These are phyloP conservation scores for Drosophila mulleri DNA, from an alignment of 2,888 invertebrate species.

Conservation along the genomic window DNA sequence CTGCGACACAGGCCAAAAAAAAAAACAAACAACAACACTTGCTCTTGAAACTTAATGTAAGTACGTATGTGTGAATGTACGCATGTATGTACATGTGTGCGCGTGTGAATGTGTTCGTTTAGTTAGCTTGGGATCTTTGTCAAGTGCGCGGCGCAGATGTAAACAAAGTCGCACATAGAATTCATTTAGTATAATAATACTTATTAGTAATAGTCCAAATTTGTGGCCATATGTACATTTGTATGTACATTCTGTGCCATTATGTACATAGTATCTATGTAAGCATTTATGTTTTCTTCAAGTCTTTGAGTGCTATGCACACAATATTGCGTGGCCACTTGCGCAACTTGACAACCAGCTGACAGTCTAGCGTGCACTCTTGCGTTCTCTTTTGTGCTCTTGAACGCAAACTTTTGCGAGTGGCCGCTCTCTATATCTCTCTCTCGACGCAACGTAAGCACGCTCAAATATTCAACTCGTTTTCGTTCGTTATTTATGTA, in stretches of 20 bases:
- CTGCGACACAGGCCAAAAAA: slow-evolving; percentile 39
- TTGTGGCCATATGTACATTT: slow-evolving; percentile 7
- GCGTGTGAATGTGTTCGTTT: slow-evolving; percentile 3
- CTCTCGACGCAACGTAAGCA: slow-evolving; percentile 46
- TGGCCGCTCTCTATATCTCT: slow-evolving; percentile 22
- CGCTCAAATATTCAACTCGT: slow-evolving; percentile 43
- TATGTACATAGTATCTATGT: slow-evolving; percentile 14
- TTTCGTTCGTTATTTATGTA: slow-evolving; percentile 22
- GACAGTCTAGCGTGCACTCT: slow-evolving; percentile 51
- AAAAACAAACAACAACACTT: slow-evolving; percentile 7
- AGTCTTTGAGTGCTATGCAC: slow-evolving; percentile 26
- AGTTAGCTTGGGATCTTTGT: slow-evolving; percentile 44
- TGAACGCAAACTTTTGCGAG: slow-evolving; percentile 26
- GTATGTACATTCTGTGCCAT: slow-evolving; percentile 19
- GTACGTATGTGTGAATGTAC: not conserved
- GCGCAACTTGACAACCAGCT: slow-evolving; percentile 73
- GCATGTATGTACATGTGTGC: not conserved
- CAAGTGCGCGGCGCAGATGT: slow-evolving; percentile 46
- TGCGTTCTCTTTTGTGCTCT: slow-evolving; percentile 22
- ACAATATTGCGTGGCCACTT: slow-evolving; percentile 63
- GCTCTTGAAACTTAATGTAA: slow-evolving; percentile 29
- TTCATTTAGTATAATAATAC: slow-evolving; percentile 8
- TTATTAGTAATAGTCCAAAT: slow-evolving; percentile 12
- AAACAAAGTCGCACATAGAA: slow-evolving; percentile 34
- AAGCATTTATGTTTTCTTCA: slow-evolving; percentile 19